Conservation (phyloP, 2,113 vertebrate genomes). For the Danionella cerebrum region DNA sequence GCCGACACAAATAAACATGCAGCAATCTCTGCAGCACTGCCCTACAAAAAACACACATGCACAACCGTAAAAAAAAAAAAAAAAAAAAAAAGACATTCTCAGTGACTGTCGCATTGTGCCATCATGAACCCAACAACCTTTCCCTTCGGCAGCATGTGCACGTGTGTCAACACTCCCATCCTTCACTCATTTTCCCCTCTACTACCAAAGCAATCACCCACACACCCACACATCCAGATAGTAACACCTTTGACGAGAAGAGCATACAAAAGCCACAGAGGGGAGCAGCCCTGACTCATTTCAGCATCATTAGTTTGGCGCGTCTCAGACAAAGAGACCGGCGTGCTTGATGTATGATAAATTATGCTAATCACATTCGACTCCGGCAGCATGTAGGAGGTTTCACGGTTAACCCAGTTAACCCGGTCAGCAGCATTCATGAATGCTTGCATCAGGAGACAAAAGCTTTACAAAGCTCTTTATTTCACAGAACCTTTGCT, state of each 20-base stretch:
- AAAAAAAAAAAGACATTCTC: no score
- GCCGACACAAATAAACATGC: background rate
- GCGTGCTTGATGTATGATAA: slow-evolving; percentile 45
- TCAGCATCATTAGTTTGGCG: slow-evolving; percentile 18
- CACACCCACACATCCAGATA: slow-evolving; percentile 33
- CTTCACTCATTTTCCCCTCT: slow-evolving; percentile 13
- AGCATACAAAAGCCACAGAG: slow-evolving; percentile 24
- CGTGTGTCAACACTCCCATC: slow-evolving; percentile 6
- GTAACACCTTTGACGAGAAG: slow-evolving; percentile 14
- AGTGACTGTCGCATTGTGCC: background rate
- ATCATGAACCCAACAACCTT: slow-evolving; percentile 23
- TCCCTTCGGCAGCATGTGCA: slow-evolving; percentile 35
- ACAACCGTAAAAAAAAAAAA: background rate
- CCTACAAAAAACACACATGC: background rate
- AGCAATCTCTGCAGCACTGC: background rate
- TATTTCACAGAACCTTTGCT: background rate
- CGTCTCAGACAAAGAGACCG: slow-evolving; percentile 56
- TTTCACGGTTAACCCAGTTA: background rate
- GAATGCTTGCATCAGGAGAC: background rate
- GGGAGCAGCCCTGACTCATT: background rate
- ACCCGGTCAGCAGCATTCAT: slow-evolving; percentile 13
- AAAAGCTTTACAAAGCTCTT: background rate
- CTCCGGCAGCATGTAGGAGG: slow-evolving; percentile 38
- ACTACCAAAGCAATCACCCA: slow-evolving; percentile 2
- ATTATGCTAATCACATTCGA: slow-evolving; percentile 62